These are phyloP conservation scores for Ciona savignyi DNA, from an alignment of 23 tunicate species.

Conservation along the genomic window DNA sequence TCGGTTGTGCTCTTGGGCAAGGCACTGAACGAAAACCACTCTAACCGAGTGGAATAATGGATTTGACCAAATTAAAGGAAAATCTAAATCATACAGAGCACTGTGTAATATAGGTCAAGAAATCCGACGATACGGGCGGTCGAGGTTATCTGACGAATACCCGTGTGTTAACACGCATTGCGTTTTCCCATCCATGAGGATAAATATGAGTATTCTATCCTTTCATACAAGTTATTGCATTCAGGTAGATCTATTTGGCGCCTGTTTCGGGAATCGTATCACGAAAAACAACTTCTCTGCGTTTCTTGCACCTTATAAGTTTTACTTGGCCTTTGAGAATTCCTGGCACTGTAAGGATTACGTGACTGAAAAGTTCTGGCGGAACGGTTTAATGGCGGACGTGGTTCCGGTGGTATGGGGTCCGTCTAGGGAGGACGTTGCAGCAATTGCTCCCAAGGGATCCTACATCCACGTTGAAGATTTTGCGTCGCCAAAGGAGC, in stretches of 20 bases:
- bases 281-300: conserved; percentile 20
- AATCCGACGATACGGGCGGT: too few relatives aligned
- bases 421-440: conserved; percentile 50
- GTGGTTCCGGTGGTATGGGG: conserved; percentile 70
- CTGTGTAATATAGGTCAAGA: too few relatives aligned
- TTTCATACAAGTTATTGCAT: too few relatives aligned
- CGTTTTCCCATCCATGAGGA: too few relatives aligned
- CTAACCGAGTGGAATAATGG: too few relatives aligned
- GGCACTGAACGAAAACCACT: too few relatives aligned
- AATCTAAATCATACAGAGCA: too few relatives aligned
- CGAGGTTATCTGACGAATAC: too few relatives aligned
- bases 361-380: conserved; percentile 70
- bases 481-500: conserved; percentile 18
- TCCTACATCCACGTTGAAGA: conserved; percentile 58
- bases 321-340: conserved; percentile 76
- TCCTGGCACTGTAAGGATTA: conserved; percentile 75
- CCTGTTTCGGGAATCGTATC: conserved; percentile 16
- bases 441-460: conserved; percentile 43
- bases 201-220: too few relatives aligned
- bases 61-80: too few relatives aligned
- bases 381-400: conserved; percentile 36
- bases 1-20: too few relatives aligned
- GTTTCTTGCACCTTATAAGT: conserved; percentile 44
- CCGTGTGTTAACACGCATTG: too few relatives aligned
- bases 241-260: conserved; percentile 31